phyloP scores from a whole-genome alignment of 1,140 invertebrate species.

The Pseudobourletiella spinata region DNA sequence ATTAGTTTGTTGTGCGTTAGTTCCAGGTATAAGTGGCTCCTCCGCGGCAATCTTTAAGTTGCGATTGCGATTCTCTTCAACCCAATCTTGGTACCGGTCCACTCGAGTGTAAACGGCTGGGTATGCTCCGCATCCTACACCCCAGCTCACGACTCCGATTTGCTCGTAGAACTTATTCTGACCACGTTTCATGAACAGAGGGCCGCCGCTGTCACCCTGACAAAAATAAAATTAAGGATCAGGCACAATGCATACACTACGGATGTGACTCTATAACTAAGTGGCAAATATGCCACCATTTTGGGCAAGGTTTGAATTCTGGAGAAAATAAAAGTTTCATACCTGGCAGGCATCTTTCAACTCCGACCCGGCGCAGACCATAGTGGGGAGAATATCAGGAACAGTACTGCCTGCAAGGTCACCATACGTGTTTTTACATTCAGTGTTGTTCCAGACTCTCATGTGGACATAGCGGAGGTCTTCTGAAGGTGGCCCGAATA shows the following conservation, averaged over 20 bases:
- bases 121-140: neutral
- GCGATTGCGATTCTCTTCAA: neutral
- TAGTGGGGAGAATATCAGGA: conserved; percentile 61
- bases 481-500: neutral
- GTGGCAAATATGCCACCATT: too few species aligned
- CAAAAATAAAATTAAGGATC: conserved; percentile 33
- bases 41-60: neutral
- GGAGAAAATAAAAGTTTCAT: conserved; percentile 45
- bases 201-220: conserved; percentile 85
- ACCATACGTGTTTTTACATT: conserved; percentile 70
- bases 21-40: too few species aligned
- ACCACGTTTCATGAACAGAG: conserved; percentile 61
- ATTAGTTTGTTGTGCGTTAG: too few species aligned
- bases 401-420: conserved; percentile 55
- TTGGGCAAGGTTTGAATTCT: too few species aligned
- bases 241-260: too few species aligned
- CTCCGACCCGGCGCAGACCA: conserved; percentile 72
- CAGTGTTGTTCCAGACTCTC: conserved; percentile 68
- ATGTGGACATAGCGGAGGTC: conserved; percentile 55
- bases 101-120: conserved; percentile 5
- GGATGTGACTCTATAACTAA: too few species aligned
- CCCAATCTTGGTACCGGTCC: neutral
- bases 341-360: conserved; percentile 84
- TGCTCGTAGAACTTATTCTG: neutral
- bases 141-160: conserved; percentile 1